phyloP scores from a whole-genome alignment of 2,797 vertebrate genomes.

The Crocodylus rhombifer region DNA sequence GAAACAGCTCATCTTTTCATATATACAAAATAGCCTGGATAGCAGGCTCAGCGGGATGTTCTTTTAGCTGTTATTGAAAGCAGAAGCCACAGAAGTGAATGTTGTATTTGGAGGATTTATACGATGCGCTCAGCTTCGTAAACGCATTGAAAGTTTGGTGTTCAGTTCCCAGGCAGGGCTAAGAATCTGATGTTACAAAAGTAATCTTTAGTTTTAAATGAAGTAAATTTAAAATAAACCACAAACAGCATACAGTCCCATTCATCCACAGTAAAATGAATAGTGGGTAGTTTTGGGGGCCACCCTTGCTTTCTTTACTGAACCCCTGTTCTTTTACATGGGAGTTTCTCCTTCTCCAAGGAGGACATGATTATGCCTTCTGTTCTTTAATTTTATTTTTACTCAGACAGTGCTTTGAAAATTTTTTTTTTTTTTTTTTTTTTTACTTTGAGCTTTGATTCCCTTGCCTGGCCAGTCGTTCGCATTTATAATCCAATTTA shows the following conservation, averaged over 20 bases:
- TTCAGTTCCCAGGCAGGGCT: neutral
- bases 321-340: neutral
- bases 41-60: neutral
- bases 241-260: neutral
- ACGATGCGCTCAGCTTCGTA: neutral
- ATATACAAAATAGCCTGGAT: neutral
- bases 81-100: neutral
- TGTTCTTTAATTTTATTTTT: neutral
- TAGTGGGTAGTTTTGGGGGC: neutral
- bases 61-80: neutral
- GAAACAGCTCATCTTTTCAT: neutral
- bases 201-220: neutral
- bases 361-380: neutral
- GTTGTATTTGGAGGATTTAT: neutral
- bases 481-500: neutral
- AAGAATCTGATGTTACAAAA: neutral
- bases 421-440: neutral
- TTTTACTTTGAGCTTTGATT: neutral
- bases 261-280: neutral
- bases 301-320: neutral
- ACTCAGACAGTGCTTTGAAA: neutral
- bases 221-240: neutral
- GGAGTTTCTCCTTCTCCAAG: neutral
- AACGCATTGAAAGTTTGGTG: neutral
- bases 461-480: neutral